A percentile compares a stretch with the other conserved stretches of the same genome.
Evolutionary conservation across 2,113 vertebrate genomes (phyloP).

Genomic region (Sigmodon hispidus): DNA sequence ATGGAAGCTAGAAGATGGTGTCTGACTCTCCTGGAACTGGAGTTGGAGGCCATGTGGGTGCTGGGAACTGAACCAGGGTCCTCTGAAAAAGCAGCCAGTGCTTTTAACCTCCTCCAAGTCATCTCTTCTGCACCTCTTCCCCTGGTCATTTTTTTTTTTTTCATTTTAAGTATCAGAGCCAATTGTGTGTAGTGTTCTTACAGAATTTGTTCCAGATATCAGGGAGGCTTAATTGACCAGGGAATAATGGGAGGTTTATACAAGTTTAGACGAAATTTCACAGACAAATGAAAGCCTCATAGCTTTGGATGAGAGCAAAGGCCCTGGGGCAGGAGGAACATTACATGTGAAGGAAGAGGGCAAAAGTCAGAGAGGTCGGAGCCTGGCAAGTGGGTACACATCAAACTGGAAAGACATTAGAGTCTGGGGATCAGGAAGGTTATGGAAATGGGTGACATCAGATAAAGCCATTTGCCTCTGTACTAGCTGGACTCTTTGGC

Average conservation of each 20-base stretch:
- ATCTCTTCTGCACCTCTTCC: neutral
- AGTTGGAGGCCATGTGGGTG: neutral
- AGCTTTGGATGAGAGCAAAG: neutral
- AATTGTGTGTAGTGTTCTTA: neutral
- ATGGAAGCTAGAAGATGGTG: neutral
- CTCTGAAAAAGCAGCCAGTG: neutral
- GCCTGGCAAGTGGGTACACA: neutral
- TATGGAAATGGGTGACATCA: neutral
- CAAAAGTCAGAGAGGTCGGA: neutral
- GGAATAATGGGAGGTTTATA: neutral
- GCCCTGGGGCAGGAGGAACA: neutral
- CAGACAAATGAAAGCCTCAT: neutral
- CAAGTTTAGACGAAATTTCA: slow-evolving; percentile 9
- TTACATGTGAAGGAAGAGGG: neutral
- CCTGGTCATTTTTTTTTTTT: neutral
- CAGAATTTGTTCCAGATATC: slow-evolving; percentile 12
- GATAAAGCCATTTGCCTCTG: neutral
- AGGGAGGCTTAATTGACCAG: slow-evolving; percentile 9
- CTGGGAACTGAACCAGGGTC: neutral
- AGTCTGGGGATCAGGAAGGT: neutral
- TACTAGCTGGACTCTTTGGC: neutral
- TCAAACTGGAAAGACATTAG: neutral
- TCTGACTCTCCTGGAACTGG: neutral
- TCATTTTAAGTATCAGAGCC: neutral
- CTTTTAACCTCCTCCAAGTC: neutral